phyloP scores from a whole-genome alignment of 2,113 vertebrate genomes.

The Callospermophilus lateralis region DNA sequence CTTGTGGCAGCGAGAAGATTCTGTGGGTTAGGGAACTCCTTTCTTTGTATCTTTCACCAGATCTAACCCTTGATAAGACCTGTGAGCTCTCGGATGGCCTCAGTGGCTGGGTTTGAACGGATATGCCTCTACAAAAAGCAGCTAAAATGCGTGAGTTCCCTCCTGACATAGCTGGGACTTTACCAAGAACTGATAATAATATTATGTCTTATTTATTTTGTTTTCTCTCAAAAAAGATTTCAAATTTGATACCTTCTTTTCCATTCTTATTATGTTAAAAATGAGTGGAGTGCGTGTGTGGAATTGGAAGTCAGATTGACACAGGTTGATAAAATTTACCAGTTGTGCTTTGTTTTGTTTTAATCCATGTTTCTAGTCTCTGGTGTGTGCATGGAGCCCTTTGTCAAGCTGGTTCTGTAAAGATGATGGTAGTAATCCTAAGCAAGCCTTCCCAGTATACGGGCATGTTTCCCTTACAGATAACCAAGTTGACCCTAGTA shows the following conservation, averaged over 20 bases:
- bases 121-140: background rate
- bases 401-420: constrained; percentile 24
- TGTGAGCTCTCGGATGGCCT: background rate
- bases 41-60: constrained; percentile 57
- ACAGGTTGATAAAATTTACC: background rate
- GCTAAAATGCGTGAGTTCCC: background rate
- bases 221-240: constrained; percentile 22
- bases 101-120: background rate
- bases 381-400: background rate
- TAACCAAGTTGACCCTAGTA: constrained; percentile 60
- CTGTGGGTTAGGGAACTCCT: constrained; percentile 55
- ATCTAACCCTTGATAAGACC: constrained; percentile 51
- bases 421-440: constrained; percentile 30
- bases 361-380: background rate
- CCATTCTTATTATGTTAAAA: background rate
- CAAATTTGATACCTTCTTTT: background rate
- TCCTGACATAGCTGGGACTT: background rate
- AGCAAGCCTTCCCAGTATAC: constrained; percentile 35
- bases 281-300: background rate
- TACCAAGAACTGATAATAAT: background rate
- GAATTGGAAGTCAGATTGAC: background rate
- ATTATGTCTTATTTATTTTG: background rate
- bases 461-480: constrained; percentile 47
- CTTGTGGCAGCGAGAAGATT: constrained; percentile 26
- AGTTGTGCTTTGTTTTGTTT: background rate